These are phyloP conservation scores for Corythoichthys haematopterus DNA, from an alignment of 2,113 vertebrate species.

Conservation along the genomic window DNA sequence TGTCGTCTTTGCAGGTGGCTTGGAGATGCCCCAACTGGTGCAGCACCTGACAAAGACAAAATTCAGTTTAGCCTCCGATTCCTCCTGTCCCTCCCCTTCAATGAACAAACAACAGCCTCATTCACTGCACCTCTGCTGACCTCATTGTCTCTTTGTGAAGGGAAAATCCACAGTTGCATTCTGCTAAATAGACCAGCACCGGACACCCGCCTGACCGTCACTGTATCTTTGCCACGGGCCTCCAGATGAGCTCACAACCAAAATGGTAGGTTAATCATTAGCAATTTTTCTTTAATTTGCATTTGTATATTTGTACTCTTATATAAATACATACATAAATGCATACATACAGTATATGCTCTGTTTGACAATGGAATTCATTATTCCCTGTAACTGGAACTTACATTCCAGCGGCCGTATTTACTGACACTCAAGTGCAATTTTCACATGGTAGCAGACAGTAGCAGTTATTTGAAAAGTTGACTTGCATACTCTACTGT, in stretches of 20 bases:
- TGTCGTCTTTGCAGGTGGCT: conserved; percentile 59
- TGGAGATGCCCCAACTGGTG: conserved; percentile 58
- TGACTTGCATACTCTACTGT: conserved; percentile 1
- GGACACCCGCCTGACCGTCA: conserved; percentile 39
- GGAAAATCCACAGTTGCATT: conserved; percentile 75
- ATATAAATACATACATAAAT: background rate
- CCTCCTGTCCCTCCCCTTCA: conserved; percentile 52
- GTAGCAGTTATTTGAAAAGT: conserved; percentile 21
- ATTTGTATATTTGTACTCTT: background rate
- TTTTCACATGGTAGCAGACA: conserved; percentile 22
- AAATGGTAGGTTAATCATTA: conserved; percentile 59
- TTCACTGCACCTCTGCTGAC: conserved; percentile 74
- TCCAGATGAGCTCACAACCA: conserved; percentile 57
- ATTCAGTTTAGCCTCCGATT: conserved; percentile 63
- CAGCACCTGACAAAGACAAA: conserved; percentile 56
- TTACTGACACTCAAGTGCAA: conserved; percentile 8
- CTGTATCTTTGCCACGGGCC: conserved; percentile 33
- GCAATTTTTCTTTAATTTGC: background rate
- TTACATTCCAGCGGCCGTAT: conserved; percentile 3
- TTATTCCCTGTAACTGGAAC: background rate
- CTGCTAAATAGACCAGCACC: conserved; percentile 58
- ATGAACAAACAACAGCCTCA: conserved; percentile 72
- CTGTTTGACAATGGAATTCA: background rate
- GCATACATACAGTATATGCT: background rate
- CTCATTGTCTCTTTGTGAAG: conserved; percentile 77